Base-by-base conservation (phyloP, 2,888 invertebrate genomes). In the Eupithecia subumbrata region DNA sequence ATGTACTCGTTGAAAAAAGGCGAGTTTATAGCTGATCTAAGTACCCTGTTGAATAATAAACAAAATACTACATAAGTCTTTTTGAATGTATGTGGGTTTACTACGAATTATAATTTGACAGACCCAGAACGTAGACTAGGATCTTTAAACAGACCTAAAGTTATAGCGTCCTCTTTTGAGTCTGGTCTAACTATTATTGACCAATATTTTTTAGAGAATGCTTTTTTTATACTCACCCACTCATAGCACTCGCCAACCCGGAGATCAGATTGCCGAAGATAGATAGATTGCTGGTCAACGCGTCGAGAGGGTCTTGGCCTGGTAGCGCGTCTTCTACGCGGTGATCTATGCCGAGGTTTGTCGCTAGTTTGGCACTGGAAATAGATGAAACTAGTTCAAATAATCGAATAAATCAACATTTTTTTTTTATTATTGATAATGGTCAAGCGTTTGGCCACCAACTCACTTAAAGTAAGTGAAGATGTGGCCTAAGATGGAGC, bases 301-400 rank as follows among this genome's bases (percentile, higher is more conserved):
- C 84, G 0, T 84, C 82, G 11, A 90, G 45, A 0, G 88, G 78
- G 14, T 92, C 93, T 2, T 80, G 80, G 1, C 87, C 85, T 0
- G 89, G 84, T 68, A 90, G 37, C 52, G 87, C 88, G 80, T 93
- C 93, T 63, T 93, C 93, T 34, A 94, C 77, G 14, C 78, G 86
- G 84, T 94, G 92, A 0, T 85, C 75, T 0, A 94, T 82, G 25
- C 89, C 91, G 68, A 92, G 74, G 14, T 14, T 60, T 25, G 60
- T 60, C 30, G 89, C 84, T 70, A 94, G 64, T 79, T 93, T 93
- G 52, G 93, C 92, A 83, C 94, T 94, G 86, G 7, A 60, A 71
- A 30, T 22, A 25, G 45, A 45, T 7, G 5, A 16, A 45, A 45
- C 16, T 16, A 16, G 0, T 16, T 45, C 16, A 45, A 45, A 43